Percentiles rank a stretch among this genome's conserved stretches.
Conservation (phyloP, 1,140 invertebrate species). For the Colletes latitarsis region DNA sequence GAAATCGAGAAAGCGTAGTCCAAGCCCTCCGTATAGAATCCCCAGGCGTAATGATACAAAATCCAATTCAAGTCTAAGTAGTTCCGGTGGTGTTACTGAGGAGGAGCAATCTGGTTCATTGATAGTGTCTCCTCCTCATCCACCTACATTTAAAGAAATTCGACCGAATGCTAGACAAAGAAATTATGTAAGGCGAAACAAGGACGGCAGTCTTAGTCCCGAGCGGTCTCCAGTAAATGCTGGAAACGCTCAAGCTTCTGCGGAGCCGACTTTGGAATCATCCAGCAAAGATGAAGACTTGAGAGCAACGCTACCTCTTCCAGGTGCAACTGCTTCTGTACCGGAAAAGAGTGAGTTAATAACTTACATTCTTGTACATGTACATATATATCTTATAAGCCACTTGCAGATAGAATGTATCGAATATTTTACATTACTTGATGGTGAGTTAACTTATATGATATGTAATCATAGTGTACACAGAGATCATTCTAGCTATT, state of each 20-base stretch:
- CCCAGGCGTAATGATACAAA: constrained; percentile 73
- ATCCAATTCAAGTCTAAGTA: constrained; percentile 65
- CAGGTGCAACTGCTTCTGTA: constrained; percentile 57
- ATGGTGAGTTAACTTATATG: constrained; percentile 19
- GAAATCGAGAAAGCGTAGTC: constrained; percentile 76
- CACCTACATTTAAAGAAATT: constrained; percentile 83
- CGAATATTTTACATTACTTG: constrained; percentile 17
- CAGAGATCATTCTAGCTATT: constrained; percentile 2
- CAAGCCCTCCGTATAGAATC: constrained; percentile 76
- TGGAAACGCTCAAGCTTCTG: constrained; percentile 51
- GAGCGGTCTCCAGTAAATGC: constrained; percentile 60
- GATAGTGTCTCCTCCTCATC: constrained; percentile 78
- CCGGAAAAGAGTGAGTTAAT: constrained; percentile 77
- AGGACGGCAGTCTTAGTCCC: constrained; percentile 82
- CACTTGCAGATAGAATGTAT: constrained; percentile 12
- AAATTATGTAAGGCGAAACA: constrained; percentile 85
- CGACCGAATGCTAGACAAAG: constrained; percentile 83
- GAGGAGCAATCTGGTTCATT: constrained; percentile 79
- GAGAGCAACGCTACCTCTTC: constrained; percentile 70
- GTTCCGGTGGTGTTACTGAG: constrained; percentile 75
- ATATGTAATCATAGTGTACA: background rate
- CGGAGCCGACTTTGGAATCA: constrained; percentile 65
- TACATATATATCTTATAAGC: constrained; percentile 16
- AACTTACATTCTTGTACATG: constrained; percentile 21
- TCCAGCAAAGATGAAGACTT: constrained; percentile 79